These are phyloP conservation scores for Manacus vitellinus DNA, from an alignment of 2,113 vertebrate species.

Conservation along the genomic window DNA sequence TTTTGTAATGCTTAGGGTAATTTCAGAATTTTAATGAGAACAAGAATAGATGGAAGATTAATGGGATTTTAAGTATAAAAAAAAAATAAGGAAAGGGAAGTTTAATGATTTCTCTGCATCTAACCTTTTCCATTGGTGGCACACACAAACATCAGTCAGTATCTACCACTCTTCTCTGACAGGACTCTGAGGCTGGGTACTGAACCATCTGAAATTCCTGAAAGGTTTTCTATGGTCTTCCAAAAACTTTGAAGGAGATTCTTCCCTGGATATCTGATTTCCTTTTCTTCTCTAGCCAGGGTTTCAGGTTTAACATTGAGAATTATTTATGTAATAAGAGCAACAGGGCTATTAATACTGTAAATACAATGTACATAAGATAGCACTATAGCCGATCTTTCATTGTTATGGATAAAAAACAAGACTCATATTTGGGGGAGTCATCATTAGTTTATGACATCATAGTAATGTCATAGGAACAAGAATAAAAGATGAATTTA, in stretches of 20 bases:
- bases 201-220: not conserved
- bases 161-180: not conserved
- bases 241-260: not conserved
- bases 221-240: not conserved
- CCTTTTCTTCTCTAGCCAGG: not conserved
- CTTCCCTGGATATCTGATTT: not conserved
- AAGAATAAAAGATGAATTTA: not conserved
- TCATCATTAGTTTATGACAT: not conserved
- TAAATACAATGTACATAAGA: not conserved
- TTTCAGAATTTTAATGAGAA: not conserved
- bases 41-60: not conserved
- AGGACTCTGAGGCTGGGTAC: not conserved
- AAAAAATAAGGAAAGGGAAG: not conserved
- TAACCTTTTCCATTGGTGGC: not conserved
- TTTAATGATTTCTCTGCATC: not conserved
- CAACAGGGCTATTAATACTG: not conserved
- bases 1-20: not conserved
- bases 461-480: not conserved
- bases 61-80: not conserved
- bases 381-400: not conserved
- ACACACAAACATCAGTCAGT: not conserved
- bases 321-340: not conserved
- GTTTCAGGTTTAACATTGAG: not conserved
- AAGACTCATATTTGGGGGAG: not conserved
- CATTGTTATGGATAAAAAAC: not conserved